Evolutionary conservation across 1,140 invertebrate species (phyloP).

Genomic region (Drosophila ohnishii): DNA sequence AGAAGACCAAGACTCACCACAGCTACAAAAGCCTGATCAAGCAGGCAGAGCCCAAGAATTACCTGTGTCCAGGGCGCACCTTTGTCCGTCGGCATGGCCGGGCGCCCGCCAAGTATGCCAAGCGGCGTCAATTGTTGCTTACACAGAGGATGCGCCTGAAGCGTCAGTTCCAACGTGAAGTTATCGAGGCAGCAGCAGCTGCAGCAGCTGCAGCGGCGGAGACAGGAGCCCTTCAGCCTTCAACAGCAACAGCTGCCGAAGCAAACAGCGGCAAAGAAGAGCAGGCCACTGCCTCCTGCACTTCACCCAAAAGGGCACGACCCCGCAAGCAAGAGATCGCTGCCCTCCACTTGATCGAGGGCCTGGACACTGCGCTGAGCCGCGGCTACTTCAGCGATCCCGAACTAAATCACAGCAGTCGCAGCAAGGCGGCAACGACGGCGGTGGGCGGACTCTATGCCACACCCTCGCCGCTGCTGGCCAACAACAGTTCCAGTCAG

Average conservation of each 20-base stretch:
- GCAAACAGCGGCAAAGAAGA: neutral
- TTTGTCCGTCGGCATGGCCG: constrained; percentile 71
- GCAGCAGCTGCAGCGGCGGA: neutral
- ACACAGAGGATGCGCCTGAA: constrained; percentile 59
- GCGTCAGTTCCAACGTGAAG: constrained; percentile 23
- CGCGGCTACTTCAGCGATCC: constrained; percentile 83
- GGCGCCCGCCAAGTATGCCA: constrained; percentile 63
- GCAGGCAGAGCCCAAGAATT: constrained; percentile 77
- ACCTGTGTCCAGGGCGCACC: constrained; percentile 68
- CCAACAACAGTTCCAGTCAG: constrained; percentile 7
- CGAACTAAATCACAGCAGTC: constrained; percentile 60
- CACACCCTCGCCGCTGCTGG: constrained; percentile 41
- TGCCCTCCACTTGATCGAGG: constrained; percentile 61
- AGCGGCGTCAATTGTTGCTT: constrained; percentile 68
- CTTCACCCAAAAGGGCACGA: constrained; percentile 66
- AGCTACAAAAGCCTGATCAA: constrained; percentile 82
- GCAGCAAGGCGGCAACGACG: constrained; percentile 15
- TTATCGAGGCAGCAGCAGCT: neutral
- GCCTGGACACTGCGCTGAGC: constrained; percentile 57
- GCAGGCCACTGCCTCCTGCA: constrained; percentile 29
- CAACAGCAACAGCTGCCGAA: neutral
- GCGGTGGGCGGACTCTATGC: constrained; percentile 44
- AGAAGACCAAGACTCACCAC: constrained; percentile 71
- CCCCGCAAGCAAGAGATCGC: constrained; percentile 67
- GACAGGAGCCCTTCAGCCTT: neutral